A percentile compares a stretch with the other conserved stretches of the same genome.
phyloP scores from a whole-genome alignment of 2,797 vertebrate species.

The Nannoperca obscura region DNA sequence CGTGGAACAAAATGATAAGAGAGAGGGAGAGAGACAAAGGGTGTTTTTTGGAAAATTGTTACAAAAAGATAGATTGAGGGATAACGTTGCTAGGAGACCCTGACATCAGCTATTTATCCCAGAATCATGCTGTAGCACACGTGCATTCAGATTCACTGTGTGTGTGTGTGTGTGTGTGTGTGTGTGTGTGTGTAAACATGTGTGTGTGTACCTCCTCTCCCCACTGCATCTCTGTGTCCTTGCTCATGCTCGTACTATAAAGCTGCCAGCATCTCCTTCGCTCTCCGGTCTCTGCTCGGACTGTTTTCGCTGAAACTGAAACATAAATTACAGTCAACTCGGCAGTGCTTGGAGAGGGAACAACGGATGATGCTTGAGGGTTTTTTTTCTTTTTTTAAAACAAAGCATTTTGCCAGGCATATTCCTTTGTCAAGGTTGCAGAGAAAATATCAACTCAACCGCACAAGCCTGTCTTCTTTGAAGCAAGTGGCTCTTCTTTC shows the following conservation, averaged over 20 bases:
- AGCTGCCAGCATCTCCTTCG: slow-evolving; percentile 57
- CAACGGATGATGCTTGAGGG: slow-evolving; percentile 20
- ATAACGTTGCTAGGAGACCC: slow-evolving; percentile 80
- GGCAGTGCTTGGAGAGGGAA: slow-evolving; percentile 19
- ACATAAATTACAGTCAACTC: slow-evolving; percentile 7
- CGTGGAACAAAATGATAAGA: background rate
- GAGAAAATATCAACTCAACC: slow-evolving; percentile 28
- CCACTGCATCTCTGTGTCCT: slow-evolving; percentile 58
- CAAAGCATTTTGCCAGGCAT: background rate
- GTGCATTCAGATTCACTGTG: slow-evolving; percentile 24
- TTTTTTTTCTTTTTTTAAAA: slow-evolving; percentile 7
- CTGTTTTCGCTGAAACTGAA: slow-evolving; percentile 4
- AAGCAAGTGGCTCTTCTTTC: slow-evolving; percentile 21
- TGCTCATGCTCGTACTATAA: slow-evolving; percentile 65
- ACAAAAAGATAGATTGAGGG: slow-evolving; percentile 37
- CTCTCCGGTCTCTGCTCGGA: slow-evolving; percentile 42
- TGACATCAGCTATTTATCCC: slow-evolving; percentile 61
- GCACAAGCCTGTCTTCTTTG: slow-evolving; percentile 15
- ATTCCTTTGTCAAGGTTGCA: slow-evolving; percentile 37
- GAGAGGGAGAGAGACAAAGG: too few species aligned
- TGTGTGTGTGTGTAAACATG: slow-evolving; percentile 17
- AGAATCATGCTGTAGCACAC: slow-evolving; percentile 61
- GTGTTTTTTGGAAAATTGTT: slow-evolving; percentile 5
- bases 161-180: slow-evolving; percentile 36
- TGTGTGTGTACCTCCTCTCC: slow-evolving; percentile 26